These are phyloP conservation scores for Trochalopteron elliotii DNA, from an alignment of 2,113 vertebrate genomes.

Conservation along the genomic window DNA sequence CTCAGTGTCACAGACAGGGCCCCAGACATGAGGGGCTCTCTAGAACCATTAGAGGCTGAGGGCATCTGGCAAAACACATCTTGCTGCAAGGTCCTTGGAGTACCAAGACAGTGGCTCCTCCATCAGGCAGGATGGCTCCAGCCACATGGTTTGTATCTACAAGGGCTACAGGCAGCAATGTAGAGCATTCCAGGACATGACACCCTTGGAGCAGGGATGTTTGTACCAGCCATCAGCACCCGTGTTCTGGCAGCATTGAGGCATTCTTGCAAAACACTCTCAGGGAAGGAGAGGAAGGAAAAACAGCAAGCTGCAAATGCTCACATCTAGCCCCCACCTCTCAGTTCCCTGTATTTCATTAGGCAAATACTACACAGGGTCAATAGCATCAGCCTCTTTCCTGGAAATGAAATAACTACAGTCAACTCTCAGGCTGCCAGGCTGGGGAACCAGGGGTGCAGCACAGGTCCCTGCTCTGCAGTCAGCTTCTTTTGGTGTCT, in stretches of 20 bases:
- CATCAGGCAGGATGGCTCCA: not conserved
- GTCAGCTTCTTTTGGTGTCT: not conserved
- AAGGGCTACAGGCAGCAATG: not conserved
- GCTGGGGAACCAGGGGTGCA: not conserved
- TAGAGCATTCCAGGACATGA: not conserved
- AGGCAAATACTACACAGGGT: slow-evolving; percentile 37
- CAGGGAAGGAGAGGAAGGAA: not conserved
- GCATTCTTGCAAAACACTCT: not conserved
- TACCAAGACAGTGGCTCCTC: not conserved
- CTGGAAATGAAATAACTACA: slow-evolving; percentile 33
- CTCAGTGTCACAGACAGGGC: not conserved
- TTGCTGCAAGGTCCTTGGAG: not conserved
- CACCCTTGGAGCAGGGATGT: not conserved
- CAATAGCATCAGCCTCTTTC: slow-evolving; percentile 43
- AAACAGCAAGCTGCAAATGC: not conserved
- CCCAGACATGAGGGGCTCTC: accelerated
- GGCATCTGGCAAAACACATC: not conserved
- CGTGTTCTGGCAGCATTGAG: not conserved
- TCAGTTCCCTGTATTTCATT: slow-evolving; percentile 27
- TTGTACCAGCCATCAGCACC: not conserved
- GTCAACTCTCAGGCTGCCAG: not conserved
- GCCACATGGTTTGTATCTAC: not conserved
- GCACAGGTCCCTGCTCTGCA: not conserved
- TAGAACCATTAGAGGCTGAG: not conserved
- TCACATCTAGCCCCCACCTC: not conserved